Percentiles rank a stretch among this genome's conserved stretches.
These are phyloP conservation scores for Chaetodon trifasciatus DNA, from an alignment of 2,797 vertebrate genomes.

Conservation along the genomic window DNA sequence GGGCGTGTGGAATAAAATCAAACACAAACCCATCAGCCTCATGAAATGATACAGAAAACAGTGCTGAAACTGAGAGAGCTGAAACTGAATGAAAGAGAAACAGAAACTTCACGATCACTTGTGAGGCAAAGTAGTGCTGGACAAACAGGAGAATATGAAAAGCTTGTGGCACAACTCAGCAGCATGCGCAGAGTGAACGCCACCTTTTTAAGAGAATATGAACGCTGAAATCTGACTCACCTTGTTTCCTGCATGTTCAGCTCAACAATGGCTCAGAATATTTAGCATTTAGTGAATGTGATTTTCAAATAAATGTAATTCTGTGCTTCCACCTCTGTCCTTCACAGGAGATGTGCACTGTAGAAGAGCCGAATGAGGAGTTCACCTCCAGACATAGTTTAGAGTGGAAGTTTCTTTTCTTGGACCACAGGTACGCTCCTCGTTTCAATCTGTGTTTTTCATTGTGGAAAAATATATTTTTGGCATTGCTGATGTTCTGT, in stretches of 20 bases:
- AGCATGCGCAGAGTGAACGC: neutral
- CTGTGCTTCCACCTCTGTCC: neutral
- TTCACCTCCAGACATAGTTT: slow-evolving; percentile 99
- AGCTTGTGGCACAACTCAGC: neutral
- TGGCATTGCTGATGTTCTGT: neutral
- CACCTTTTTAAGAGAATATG: no score
- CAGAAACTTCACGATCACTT: neutral
- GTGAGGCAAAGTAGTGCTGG: neutral
- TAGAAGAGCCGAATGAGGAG: slow-evolving; percentile 96
- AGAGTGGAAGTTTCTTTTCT: slow-evolving; percentile 99
- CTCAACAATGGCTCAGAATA: neutral
- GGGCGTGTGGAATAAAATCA: slow-evolving; percentile 6
- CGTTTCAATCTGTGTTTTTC: neutral
- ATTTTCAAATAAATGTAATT: neutral
- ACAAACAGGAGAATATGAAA: neutral
- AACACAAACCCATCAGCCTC: neutral
- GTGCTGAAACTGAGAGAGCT: neutral
- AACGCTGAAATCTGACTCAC: neutral
- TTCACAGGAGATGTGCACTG: slow-evolving; percentile 96
- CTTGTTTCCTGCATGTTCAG: neutral
- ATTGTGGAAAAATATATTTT: neutral
- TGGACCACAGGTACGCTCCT: slow-evolving; percentile 93
- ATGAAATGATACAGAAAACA: neutral
- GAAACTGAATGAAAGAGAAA: neutral
- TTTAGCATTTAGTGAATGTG: neutral